These are phyloP conservation scores for Spilogale gracilis DNA, from an alignment of 2,113 vertebrate genomes.

Conservation along the genomic window DNA sequence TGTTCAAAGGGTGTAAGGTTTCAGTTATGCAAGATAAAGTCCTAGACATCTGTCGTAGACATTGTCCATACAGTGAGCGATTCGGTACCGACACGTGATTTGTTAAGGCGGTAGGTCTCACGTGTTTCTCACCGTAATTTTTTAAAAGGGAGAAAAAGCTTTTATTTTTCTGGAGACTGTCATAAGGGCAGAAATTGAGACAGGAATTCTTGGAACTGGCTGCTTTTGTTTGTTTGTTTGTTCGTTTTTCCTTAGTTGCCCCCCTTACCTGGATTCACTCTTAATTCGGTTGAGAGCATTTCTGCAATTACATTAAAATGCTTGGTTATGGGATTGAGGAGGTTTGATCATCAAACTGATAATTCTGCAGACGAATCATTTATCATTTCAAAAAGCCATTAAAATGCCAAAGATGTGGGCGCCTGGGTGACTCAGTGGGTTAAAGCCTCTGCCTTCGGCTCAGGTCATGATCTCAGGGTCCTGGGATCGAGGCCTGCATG, in stretches of 20 bases:
- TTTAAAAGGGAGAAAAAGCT: neutral
- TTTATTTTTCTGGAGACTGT: neutral
- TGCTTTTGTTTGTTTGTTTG: neutral
- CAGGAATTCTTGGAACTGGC: neutral
- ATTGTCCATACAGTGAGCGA: neutral
- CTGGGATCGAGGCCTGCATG: too few relatives aligned
- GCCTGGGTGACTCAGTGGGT: too few relatives aligned
- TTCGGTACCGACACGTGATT: neutral
- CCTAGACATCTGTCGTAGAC: neutral
- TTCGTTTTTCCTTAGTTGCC: neutral
- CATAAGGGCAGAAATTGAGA: neutral
- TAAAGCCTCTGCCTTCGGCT: too few relatives aligned
- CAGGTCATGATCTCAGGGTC: too few relatives aligned
- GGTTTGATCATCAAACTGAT: neutral
- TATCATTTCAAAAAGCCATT: slow-evolving; percentile 21
- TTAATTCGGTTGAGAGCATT: slow-evolving; percentile 17
- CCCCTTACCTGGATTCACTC: neutral
- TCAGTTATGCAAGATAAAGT: neutral
- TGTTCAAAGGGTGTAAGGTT: neutral
- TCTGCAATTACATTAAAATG: slow-evolving; percentile 46
- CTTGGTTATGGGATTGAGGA: slow-evolving; percentile 20
- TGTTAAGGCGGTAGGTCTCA: neutral
- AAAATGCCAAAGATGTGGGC: neutral
- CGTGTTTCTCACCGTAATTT: neutral
- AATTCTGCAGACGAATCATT: slow-evolving; percentile 8